Percentiles rank a stretch among this genome's conserved stretches.
These are phyloP conservation scores for Phalacrocorax aristotelis DNA, from an alignment of 2,113 vertebrate genomes.

Conservation along the genomic window DNA sequence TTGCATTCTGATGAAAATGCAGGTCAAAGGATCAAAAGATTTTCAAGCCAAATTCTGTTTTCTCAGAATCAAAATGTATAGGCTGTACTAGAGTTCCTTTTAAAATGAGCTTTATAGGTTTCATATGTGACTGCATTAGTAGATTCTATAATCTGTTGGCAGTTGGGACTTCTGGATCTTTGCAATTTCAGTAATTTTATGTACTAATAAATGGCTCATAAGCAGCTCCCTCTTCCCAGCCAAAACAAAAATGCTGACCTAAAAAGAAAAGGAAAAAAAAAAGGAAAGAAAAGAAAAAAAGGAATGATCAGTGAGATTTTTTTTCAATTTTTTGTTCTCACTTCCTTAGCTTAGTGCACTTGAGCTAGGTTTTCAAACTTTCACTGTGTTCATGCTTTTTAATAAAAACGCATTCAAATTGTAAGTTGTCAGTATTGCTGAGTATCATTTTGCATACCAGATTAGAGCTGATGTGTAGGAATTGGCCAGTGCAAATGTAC, in stretches of 20 bases:
- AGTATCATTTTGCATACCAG: not conserved
- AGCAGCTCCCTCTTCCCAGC: not conserved
- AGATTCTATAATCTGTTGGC: constrained; percentile 9
- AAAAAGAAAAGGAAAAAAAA: not conserved
- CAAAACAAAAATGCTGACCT: not conserved
- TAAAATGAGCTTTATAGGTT: not conserved
- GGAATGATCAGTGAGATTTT: fast-evolving
- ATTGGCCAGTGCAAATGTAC: not conserved
- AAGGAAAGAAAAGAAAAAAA: not conserved
- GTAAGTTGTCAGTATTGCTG: not conserved
- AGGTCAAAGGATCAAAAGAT: not conserved
- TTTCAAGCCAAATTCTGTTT: not conserved
- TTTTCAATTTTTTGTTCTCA: not conserved
- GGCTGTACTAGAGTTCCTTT: not conserved
- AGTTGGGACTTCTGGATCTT: not conserved
- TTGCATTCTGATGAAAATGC: not conserved
- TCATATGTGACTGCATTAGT: not conserved
- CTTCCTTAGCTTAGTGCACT: not conserved
- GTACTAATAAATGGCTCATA: constrained; percentile 14
- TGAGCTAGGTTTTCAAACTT: not conserved
- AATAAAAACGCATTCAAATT: fast-evolving
- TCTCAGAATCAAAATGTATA: not conserved
- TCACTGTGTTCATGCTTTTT: not conserved
- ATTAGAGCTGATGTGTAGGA: not conserved
- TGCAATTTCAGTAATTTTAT: constrained; percentile 44